Evolutionary conservation across 2,797 vertebrate species (phyloP).

Genomic region (Chaenodraco wilsoni): DNA sequence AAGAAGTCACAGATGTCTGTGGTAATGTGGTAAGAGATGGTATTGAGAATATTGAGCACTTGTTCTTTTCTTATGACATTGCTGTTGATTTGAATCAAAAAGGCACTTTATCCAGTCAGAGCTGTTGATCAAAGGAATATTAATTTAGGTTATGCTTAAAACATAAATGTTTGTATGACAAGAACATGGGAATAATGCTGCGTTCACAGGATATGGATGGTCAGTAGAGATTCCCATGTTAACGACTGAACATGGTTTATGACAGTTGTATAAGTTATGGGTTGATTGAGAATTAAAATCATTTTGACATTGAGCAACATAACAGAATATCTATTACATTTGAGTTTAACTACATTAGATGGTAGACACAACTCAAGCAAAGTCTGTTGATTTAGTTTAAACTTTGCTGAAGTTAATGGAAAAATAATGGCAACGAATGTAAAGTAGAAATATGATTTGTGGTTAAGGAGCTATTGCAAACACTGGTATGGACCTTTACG

Average conservation of each 20-base stretch:
- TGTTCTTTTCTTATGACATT: not conserved
- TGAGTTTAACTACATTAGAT: not conserved
- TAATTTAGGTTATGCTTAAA: not conserved
- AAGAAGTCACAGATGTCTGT: conserved; percentile 63
- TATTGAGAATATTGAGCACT: conserved; percentile 36
- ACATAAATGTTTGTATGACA: not conserved
- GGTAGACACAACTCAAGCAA: not conserved
- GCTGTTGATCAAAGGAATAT: not conserved
- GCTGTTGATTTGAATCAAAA: too few relatives aligned
- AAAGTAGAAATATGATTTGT: not conserved
- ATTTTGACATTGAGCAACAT: not conserved
- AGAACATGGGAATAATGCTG: not conserved
- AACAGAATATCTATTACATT: not conserved
- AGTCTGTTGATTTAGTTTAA: not conserved
- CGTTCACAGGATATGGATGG: too few relatives aligned
- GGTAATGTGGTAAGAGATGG: conserved; percentile 49
- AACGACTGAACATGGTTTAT: not conserved
- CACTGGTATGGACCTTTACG: conserved; percentile 1
- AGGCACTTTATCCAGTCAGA: not conserved
- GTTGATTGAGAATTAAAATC: not conserved
- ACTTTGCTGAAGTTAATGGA: not conserved
- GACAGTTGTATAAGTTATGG: not conserved
- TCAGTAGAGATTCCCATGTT: not conserved
- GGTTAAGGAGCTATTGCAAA: conserved; percentile 7
- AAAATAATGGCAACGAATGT: not conserved